Percentiles rank a stretch among this genome's conserved stretches.
phyloP scores from a whole-genome alignment of 2,797 vertebrate genomes.

The Paramormyrops hopkinsi region DNA sequence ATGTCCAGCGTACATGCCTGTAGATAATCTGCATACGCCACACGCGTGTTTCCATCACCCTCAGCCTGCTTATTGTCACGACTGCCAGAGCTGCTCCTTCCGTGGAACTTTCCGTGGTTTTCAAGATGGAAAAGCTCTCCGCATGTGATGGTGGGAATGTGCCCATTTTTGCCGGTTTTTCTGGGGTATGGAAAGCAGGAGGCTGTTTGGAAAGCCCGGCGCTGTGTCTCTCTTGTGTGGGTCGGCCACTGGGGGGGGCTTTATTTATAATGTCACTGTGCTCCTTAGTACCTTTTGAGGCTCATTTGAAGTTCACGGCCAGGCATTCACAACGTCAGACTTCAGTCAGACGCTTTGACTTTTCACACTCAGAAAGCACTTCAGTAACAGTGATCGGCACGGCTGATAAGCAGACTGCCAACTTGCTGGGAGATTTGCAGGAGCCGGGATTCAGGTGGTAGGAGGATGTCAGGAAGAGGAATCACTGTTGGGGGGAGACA shows the following conservation, averaged over 20 bases:
- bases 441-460: not conserved
- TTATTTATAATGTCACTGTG: not conserved
- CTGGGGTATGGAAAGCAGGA: slow-evolving; percentile 46
- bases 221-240: slow-evolving; percentile 29
- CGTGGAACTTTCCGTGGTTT: slow-evolving; percentile 61
- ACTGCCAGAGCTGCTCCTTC: slow-evolving; percentile 43
- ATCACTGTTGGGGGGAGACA: not conserved
- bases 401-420: not conserved
- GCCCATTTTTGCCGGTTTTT: slow-evolving; percentile 30
- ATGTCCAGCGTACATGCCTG: not conserved
- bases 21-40: not conserved
- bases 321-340: not conserved
- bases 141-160: slow-evolving; percentile 44
- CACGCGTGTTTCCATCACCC: slow-evolving; percentile 48
- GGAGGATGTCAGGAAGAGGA: not conserved
- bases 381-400: not conserved
- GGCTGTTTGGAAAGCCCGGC: slow-evolving; percentile 27
- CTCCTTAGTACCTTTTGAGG: not conserved
- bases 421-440: not conserved
- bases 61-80: slow-evolving; percentile 24
- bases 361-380: not conserved
- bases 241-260: not conserved
- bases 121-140: slow-evolving; percentile 40
- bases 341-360: not conserved
- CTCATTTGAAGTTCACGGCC: not conserved